Conservation (phyloP, 2,113 vertebrate genomes). For the Nothoprocta pentlandii region DNA sequence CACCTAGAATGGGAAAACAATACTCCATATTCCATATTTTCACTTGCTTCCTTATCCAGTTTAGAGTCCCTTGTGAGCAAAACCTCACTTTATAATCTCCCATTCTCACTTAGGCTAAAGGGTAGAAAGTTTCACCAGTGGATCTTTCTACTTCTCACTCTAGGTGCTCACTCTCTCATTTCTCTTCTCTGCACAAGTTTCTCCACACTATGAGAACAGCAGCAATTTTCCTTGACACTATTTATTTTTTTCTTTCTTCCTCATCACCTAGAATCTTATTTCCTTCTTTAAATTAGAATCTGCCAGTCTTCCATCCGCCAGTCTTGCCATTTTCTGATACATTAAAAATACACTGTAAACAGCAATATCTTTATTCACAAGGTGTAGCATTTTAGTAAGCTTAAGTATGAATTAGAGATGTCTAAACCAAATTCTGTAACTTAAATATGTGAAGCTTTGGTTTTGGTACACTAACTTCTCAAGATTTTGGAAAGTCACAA, state of each 20-base stretch:
- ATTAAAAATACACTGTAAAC: background rate
- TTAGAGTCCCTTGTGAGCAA: background rate
- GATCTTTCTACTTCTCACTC: background rate
- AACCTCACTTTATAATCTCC: background rate
- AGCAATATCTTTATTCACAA: background rate
- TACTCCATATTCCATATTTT: conserved; percentile 39
- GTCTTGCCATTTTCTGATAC: background rate
- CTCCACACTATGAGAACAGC: background rate
- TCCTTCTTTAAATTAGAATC: background rate
- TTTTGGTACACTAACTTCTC: background rate
- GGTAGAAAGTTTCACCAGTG: background rate
- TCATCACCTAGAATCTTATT: background rate
- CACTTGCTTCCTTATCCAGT: background rate
- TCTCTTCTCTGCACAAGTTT: background rate
- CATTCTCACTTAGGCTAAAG: background rate
- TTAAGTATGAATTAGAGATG: background rate
- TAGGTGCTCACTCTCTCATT: background rate
- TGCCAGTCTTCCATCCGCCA: background rate
- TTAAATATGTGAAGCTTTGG: background rate
- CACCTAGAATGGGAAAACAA: conserved; percentile 64
- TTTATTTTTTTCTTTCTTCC: background rate
- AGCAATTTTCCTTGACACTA: background rate
- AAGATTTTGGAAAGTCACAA: background rate
- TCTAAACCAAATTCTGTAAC: background rate
- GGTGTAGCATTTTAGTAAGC: background rate